phyloP scores from a whole-genome alignment of 2,888 invertebrate species.

The Pasiphila rectangulata region DNA sequence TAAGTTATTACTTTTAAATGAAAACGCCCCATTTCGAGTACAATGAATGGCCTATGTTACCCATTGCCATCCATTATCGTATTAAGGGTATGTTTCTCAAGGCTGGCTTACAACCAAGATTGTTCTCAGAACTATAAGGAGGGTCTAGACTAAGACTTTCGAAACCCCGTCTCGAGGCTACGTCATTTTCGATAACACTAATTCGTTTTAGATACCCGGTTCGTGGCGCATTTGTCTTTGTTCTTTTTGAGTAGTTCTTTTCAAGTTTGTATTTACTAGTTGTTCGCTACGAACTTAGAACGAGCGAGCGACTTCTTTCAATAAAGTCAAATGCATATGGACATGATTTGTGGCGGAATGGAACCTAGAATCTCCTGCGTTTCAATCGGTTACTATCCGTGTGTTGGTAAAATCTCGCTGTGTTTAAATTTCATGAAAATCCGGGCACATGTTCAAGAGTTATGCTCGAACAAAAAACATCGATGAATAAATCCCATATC shows the following conservation, averaged over 20 bases:
- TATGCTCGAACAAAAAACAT: no score
- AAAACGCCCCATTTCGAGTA: no score
- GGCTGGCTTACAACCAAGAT: conserved; percentile 30
- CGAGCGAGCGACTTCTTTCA: no score
- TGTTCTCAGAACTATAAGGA: conserved; percentile 41
- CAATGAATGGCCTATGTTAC: not conserved
- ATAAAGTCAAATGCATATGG: no score
- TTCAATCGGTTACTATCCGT: no score
- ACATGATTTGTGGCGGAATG: no score
- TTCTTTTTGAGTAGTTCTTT: not conserved
- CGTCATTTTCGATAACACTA: conserved; percentile 17
- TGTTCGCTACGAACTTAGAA: not conserved
- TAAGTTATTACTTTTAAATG: no score
- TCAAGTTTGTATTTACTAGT: not conserved
- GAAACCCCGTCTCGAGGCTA: conserved; percentile 20
- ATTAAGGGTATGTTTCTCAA: not conserved
- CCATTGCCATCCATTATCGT: not conserved
- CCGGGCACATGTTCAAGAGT: no score
- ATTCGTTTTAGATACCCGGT: conserved; percentile 7
- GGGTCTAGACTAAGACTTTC: conserved; percentile 38
- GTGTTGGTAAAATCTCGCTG: no score
- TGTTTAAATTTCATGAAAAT: no score
- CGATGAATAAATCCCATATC: no score
- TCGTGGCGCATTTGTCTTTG: conserved; percentile 3
- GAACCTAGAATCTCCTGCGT: no score